Conservation (phyloP, 2,888 invertebrate species). For the Spicauda simplicius region DNA sequence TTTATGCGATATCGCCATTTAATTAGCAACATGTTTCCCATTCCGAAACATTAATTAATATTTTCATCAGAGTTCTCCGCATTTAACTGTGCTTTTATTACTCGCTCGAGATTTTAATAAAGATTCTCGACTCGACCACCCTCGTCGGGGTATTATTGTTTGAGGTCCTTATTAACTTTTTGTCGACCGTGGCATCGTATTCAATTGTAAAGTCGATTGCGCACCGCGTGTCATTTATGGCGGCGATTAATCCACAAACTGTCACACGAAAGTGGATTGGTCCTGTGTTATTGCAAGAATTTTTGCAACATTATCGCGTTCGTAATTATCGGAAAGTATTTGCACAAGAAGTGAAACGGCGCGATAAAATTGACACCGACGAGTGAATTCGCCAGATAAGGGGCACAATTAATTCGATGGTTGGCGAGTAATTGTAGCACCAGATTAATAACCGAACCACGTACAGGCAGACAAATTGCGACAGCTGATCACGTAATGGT, state of each 20-base stretch:
- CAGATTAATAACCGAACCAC: conserved; percentile 77
- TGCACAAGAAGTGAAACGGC: conserved; percentile 36
- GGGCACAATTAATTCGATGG: conserved; percentile 71
- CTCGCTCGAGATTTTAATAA: conserved; percentile 83
- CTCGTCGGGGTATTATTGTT: conserved; percentile 75
- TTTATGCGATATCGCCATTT: conserved; percentile 84
- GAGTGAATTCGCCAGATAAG: conserved; percentile 69
- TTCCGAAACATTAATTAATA: conserved; percentile 84
- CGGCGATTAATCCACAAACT: conserved; percentile 44
- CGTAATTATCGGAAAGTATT: conserved; percentile 32
- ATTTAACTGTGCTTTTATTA: conserved; percentile 83
- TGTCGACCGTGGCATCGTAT: conserved; percentile 47
- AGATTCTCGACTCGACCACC: conserved; percentile 82
- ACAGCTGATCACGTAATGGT: conserved; percentile 60
- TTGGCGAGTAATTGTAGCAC: conserved; percentile 66
- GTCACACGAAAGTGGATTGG: conserved; percentile 3
- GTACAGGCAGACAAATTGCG: conserved; percentile 73
- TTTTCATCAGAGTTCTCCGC: conserved; percentile 82
- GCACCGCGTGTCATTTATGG: conserved; percentile 13
- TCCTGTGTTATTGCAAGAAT: conserved; percentile 12
- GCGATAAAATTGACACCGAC: conserved; percentile 34
- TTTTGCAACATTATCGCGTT: conserved; percentile 24
- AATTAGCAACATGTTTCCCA: conserved; percentile 84
- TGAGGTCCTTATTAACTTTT: conserved; percentile 74
- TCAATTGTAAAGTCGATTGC: conserved; percentile 48